Evolutionary conservation across 2,797 vertebrate species (phyloP), one percentile per base, ranked within the genome.

Genomic region (Myotis vivesi): DNA sequence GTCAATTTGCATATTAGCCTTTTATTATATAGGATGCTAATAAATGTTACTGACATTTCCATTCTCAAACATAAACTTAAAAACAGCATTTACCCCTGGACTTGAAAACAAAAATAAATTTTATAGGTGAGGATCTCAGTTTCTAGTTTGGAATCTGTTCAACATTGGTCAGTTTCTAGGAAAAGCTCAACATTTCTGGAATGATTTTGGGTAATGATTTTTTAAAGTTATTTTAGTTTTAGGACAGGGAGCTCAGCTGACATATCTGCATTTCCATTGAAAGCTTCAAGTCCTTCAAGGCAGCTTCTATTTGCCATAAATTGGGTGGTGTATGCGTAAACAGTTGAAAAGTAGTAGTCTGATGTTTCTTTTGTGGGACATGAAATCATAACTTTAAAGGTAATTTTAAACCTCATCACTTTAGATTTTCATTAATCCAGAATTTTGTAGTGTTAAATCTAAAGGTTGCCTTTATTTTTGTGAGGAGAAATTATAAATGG

Each of bases 71-170:
- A 6, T 75, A 92, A 90, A 80, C 46, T 83, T 87, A 12, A 82
- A 92, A 91, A 41, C n/a, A 83, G 25, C 33, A 33, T 72, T 91
- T 86, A 55, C 46, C 22, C 11, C 53, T 83, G n/a, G 25, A 68
- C 49, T 91, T 83, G 25, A 86, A 92, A 94, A 84, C 19, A 69
- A 85, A 94, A 88, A 75, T 93, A 44, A 88, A 20, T 80, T 90
- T 59, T 92, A 71, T 49, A 90, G 13, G n/a, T 77, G 8, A 92
- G 51, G 28, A 72, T 92, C 33, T 73, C 22, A 81, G 85, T 83
- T 94, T 64, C 46, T 94, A 7, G 25, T 93, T 88, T 88, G 57
- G 5, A 91, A 71, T 95, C 6, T 91, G 49, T 80, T 89, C 28
- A 75, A 13, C 5, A 49, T 36, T 77, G 57, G 2, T 22, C 30